These are phyloP conservation scores for Epinephelus malabaricus DNA, from an alignment of 2,797 vertebrate genomes.

Conservation along the genomic window DNA sequence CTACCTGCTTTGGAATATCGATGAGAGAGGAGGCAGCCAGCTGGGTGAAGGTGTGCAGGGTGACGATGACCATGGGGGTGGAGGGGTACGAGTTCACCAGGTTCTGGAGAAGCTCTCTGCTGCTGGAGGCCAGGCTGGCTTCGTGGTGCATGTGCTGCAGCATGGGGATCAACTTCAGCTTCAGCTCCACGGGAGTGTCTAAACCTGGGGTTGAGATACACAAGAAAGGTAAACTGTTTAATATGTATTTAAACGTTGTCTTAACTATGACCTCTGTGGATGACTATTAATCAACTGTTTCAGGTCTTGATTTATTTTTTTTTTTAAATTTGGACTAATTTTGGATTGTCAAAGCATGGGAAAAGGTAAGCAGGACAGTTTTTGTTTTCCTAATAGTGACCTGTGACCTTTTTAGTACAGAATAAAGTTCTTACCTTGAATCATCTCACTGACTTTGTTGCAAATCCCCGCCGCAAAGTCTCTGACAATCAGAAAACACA, in stretches of 20 bases:
- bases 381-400: too few species aligned
- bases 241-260: not conserved
- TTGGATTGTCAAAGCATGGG: too few species aligned
- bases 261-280: too few species aligned
- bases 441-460: slow-evolving; percentile 99
- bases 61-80: slow-evolving; percentile 96
- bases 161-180: slow-evolving; percentile 97
- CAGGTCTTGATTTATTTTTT: too few species aligned
- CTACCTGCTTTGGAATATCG: slow-evolving; percentile 97
- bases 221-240: not conserved
- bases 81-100: slow-evolving; percentile 96
- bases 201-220: slow-evolving; percentile 84
- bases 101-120: slow-evolving; percentile 94
- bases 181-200: slow-evolving; percentile 96
- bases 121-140: slow-evolving; percentile 94
- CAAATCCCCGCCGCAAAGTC: slow-evolving; percentile 99
- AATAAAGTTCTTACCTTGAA: slow-evolving; percentile 90
- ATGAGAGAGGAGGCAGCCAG: slow-evolving; percentile 96
- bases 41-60: slow-evolving; percentile 96
- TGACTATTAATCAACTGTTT: too few species aligned
- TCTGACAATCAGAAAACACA: slow-evolving; percentile 78
- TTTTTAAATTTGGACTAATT: too few species aligned
- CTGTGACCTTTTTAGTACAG: too few species aligned
- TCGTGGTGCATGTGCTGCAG: slow-evolving; percentile 99
- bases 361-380: too few species aligned